A percentile compares a stretch with the other conserved stretches of the same genome.
Conservation (phyloP, 2,888 invertebrate genomes). For the Rotaria macrura region DNA sequence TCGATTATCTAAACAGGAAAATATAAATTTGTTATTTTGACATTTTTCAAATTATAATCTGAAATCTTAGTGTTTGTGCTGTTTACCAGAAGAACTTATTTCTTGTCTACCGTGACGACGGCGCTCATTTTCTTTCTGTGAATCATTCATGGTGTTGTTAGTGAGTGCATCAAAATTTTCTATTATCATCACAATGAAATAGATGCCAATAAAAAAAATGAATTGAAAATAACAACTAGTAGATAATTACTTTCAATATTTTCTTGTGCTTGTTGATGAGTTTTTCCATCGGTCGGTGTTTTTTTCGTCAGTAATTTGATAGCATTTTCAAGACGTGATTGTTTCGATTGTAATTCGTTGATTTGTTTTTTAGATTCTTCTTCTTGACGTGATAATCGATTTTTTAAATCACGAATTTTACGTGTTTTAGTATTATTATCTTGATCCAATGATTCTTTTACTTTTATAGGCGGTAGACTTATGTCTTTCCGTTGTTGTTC, state of each 20-base stretch:
- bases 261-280: background rate
- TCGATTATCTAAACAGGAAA: background rate
- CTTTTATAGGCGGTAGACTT: background rate
- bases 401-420: background rate
- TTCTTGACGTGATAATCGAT: slow-evolving; percentile 1
- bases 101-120: background rate
- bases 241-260: no score
- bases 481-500: background rate
- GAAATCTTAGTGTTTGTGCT: background rate
- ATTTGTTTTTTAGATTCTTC: slow-evolving; percentile 5
- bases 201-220: no score
- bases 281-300: background rate
- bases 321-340: slow-evolving; percentile 19
- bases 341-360: background rate
- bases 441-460: background rate
- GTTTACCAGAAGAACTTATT: background rate
- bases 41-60: background rate
- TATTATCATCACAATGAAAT: no score
- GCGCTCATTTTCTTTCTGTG: background rate
- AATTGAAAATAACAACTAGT: no score
- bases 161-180: background rate
- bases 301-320: background rate
- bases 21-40: background rate
- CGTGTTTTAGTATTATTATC: background rate
- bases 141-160: background rate